phyloP scores from a whole-genome alignment of 2,113 vertebrate genomes.

The Mustela lutreola region DNA sequence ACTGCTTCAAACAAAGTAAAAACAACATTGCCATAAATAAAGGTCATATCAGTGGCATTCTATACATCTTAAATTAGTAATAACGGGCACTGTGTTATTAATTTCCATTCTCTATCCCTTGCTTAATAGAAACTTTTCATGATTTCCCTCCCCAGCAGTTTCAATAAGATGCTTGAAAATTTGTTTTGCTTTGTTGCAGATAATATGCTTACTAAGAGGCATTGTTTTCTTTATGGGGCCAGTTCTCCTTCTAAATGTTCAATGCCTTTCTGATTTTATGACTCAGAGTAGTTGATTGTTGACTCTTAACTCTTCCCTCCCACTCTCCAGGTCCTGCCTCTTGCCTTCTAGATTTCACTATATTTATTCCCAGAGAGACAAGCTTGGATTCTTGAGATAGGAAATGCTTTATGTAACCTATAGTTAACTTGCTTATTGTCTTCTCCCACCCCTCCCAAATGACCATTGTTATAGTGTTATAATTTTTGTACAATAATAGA shows the following conservation, averaged over 20 bases:
- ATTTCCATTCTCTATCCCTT: conserved; percentile 49
- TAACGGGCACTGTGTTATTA: conserved; percentile 59
- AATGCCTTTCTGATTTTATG: conserved; percentile 84
- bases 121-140: conserved; percentile 68
- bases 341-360: conserved; percentile 32
- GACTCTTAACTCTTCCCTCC: conserved; percentile 77
- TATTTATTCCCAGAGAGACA: conserved; percentile 60
- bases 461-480: background rate
- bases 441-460: background rate
- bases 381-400: conserved; percentile 27
- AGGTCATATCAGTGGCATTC: conserved; percentile 62
- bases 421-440: conserved; percentile 16
- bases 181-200: conserved; percentile 84
- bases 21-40: conserved; percentile 50
- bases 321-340: conserved; percentile 63
- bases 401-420: conserved; percentile 53
- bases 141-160: conserved; percentile 77
- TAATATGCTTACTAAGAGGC: conserved; percentile 83
- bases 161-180: conserved; percentile 76
- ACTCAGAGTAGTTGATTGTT: conserved; percentile 73
- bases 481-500: conserved; percentile 14
- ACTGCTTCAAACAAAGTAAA: background rate
- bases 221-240: conserved; percentile 83
- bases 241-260: conserved; percentile 82
- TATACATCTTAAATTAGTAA: conserved; percentile 57